Percentiles rank a stretch among this genome's conserved stretches.
phyloP scores from a whole-genome alignment of 2,113 vertebrate genomes.

The Lophotis ruficrista region DNA sequence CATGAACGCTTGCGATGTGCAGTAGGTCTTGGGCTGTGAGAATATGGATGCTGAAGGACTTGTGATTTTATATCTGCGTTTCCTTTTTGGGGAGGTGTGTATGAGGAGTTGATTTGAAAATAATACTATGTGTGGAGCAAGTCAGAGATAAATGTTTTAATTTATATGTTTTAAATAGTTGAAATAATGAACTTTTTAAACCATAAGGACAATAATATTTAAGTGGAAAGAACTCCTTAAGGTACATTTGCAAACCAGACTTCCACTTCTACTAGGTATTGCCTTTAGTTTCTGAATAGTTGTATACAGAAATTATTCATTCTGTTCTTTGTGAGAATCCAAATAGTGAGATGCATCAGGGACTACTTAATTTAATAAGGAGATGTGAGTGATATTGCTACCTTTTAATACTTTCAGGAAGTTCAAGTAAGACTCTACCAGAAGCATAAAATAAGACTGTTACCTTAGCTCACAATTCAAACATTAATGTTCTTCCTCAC shows the following conservation, averaged over 20 bases:
- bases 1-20: accelerated
- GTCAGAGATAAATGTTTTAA: background rate
- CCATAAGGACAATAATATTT: background rate
- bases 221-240: background rate
- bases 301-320: background rate
- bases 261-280: background rate
- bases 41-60: background rate
- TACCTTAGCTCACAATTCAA: background rate
- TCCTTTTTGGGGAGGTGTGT: background rate
- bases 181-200: background rate
- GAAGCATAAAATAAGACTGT: background rate
- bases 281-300: background rate
- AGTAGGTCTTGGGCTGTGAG: background rate
- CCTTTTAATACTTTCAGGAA: background rate
- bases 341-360: background rate
- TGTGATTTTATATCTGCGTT: background rate
- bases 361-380: background rate
- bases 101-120: background rate
- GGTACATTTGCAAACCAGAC: background rate
- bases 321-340: background rate
- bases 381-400: background rate
- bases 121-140: background rate
- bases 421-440: background rate
- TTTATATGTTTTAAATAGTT: background rate
- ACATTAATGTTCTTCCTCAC: background rate